phyloP scores from a whole-genome alignment of 1,140 invertebrate species.

The Microplitis mediator region DNA sequence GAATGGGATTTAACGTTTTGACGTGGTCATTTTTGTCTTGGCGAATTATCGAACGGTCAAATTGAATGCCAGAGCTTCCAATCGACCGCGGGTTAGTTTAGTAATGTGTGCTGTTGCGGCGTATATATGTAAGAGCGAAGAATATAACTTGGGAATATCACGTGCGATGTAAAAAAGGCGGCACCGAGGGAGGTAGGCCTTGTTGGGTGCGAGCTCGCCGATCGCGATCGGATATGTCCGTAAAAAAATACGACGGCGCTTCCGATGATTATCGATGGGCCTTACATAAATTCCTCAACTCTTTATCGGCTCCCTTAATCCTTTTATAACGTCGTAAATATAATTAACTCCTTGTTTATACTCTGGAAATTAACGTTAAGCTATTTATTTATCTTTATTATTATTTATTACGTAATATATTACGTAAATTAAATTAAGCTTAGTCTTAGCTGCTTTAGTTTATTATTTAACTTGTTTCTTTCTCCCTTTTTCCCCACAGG shows the following conservation, averaged over 20 bases:
- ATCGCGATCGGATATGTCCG: background rate
- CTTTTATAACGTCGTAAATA: slow-evolving; percentile 17
- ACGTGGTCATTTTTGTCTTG: slow-evolving; percentile 42
- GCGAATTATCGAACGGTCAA: slow-evolving; percentile 48
- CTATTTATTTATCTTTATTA: too few species aligned
- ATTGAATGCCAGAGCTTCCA: slow-evolving; percentile 44
- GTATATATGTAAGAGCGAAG: slow-evolving; percentile 26
- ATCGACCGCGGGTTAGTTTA: background rate
- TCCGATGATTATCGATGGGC: slow-evolving; percentile 24
- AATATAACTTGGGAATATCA: slow-evolving; percentile 31
- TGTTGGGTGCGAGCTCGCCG: background rate
- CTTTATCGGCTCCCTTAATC: slow-evolving; percentile 31
- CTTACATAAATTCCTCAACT: slow-evolving; percentile 40
- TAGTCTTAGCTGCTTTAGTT: too few species aligned
- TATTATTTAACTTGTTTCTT: too few species aligned
- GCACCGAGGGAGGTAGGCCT: slow-evolving; percentile 22
- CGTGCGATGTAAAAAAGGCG: slow-evolving; percentile 38
- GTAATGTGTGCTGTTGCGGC: too few species aligned
- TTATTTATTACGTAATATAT: too few species aligned
- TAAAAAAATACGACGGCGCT: slow-evolving; percentile 24
- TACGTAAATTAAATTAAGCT: too few species aligned
- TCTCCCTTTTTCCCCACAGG: background rate
- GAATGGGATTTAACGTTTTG: slow-evolving; percentile 41
- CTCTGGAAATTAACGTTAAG: too few species aligned
- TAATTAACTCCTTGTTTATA: slow-evolving; percentile 11